Evolutionary conservation across 2,113 vertebrate species (phyloP).

Genomic region (Pomatostomus ruficeps): DNA sequence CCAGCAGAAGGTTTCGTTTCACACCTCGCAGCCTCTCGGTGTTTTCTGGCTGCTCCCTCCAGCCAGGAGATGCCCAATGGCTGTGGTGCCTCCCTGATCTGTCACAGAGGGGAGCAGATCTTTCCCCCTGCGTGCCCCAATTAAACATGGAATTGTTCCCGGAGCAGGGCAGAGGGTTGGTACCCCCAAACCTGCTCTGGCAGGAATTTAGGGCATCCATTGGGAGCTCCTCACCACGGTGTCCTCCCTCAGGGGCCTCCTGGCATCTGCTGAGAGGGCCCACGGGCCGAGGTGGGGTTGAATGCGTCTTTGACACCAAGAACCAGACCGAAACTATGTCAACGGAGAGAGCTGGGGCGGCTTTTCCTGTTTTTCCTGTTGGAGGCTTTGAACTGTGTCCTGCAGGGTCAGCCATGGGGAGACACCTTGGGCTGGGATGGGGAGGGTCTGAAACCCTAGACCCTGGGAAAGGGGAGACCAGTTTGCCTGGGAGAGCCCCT

Average conservation of each 20-base stretch:
- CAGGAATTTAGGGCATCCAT: background rate
- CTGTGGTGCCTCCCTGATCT: background rate
- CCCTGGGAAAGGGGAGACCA: slow-evolving; percentile 9
- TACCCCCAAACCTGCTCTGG: background rate
- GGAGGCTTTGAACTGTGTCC: slow-evolving; percentile 65
- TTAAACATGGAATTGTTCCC: background rate
- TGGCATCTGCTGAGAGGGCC: background rate
- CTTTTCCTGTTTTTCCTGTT: slow-evolving; percentile 72
- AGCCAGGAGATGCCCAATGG: background rate
- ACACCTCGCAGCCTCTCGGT: fast-evolving
- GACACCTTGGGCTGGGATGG: slow-evolving; percentile 25
- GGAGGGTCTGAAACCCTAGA: slow-evolving; percentile 56
- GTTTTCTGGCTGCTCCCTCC: background rate
- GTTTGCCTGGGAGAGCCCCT: background rate
- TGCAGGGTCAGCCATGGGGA: slow-evolving; percentile 45
- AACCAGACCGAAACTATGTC: slow-evolving; percentile 69
- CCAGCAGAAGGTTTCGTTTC: background rate
- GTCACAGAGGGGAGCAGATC: background rate
- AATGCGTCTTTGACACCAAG: slow-evolving; percentile 63
- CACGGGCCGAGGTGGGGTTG: background rate
- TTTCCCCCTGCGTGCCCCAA: background rate
- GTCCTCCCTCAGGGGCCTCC: background rate
- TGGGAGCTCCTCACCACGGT: fast-evolving
- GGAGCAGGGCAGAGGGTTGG: fast-evolving
- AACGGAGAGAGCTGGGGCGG: background rate